Percentiles rank a stretch among this genome's conserved stretches.
phyloP scores from a whole-genome alignment of 2,797 vertebrate species.

The Helarctos malayanus region DNA sequence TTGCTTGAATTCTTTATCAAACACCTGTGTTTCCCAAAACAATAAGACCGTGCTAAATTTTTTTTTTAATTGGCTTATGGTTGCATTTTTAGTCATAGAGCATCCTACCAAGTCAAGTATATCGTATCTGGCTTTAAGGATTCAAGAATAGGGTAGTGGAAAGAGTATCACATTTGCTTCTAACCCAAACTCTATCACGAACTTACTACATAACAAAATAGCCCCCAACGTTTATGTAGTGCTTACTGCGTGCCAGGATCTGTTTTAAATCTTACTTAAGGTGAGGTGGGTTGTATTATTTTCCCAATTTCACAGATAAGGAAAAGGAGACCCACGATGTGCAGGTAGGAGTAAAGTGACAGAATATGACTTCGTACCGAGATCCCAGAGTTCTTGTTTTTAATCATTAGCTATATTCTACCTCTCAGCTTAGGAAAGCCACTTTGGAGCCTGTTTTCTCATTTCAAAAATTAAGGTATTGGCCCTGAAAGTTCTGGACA shows the following conservation, averaged over 20 bases:
- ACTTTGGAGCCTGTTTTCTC: background rate
- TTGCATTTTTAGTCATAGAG: background rate
- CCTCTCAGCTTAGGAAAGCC: background rate
- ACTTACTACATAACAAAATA: background rate
- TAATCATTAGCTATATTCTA: background rate
- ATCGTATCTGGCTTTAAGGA: background rate
- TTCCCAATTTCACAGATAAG: background rate
- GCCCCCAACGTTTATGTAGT: background rate
- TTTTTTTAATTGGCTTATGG: background rate
- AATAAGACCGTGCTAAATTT: background rate
- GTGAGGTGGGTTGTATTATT: background rate
- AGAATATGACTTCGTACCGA: background rate
- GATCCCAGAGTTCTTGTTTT: background rate
- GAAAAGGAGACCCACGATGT: background rate
- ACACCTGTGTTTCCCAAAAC: constrained; percentile 4
- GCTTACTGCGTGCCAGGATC: background rate
- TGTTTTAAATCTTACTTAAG: background rate
- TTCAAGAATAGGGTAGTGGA: background rate
- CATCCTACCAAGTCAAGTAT: background rate
- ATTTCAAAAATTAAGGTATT: background rate
- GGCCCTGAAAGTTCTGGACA: background rate
- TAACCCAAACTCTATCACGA: background rate
- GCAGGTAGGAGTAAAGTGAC: background rate
- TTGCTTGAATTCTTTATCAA: constrained; percentile 18
- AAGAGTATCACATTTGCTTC: background rate